phyloP scores from a whole-genome alignment of 2,888 invertebrate species.

The Argyra leucocephala region DNA sequence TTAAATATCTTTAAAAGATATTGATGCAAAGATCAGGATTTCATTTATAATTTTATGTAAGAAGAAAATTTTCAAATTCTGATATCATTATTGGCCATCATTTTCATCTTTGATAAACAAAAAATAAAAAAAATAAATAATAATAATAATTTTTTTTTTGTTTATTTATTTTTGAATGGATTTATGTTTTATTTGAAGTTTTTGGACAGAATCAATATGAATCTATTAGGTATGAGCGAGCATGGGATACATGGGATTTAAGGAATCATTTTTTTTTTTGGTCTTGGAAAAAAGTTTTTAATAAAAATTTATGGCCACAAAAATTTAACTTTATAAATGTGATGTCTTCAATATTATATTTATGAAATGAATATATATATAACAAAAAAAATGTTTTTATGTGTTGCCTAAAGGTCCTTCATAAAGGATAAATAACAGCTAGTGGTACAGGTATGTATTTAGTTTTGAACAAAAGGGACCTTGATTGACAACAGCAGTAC shows the following conservation, averaged over 20 bases:
- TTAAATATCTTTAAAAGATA: not conserved
- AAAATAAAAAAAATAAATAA: not conserved
- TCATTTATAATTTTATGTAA: no score
- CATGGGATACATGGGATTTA: no score
- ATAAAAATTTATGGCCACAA: constrained; percentile 1
- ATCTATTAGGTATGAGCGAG: not conserved
- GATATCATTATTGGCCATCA: not conserved
- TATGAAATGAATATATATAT: not conserved
- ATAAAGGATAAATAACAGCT: no score
- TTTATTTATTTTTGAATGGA: not conserved
- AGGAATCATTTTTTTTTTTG: not conserved
- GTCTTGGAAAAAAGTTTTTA: not conserved
- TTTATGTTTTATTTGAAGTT: constrained; percentile 20
- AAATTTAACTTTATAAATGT: not conserved
- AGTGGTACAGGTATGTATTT: no score
- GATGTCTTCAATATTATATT: not conserved
- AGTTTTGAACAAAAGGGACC: no score
- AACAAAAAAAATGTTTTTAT: not conserved
- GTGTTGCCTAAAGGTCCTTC: not conserved
- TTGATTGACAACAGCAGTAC: no score
- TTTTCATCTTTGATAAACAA: not conserved
- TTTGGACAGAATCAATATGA: constrained; percentile 18
- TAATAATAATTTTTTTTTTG: not conserved
- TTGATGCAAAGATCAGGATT: no score
- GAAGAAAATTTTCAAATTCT: not conserved